A percentile compares a stretch with the other conserved stretches of the same genome.
phyloP scores from a whole-genome alignment of 2,888 invertebrate genomes.

The Iselma pallidipennis region DNA sequence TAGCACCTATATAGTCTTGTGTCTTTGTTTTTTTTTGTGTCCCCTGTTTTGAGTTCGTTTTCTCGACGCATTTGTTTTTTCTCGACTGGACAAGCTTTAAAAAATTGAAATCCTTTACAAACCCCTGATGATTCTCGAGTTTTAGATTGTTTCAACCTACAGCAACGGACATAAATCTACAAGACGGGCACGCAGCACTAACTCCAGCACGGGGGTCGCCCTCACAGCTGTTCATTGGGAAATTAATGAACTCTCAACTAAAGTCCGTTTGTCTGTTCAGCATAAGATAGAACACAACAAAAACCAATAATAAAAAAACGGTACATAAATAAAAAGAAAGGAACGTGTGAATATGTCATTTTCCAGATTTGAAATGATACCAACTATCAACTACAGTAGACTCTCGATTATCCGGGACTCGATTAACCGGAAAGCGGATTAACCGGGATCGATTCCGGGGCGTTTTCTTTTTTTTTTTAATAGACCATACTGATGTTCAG shows the following conservation, averaged over 20 bases:
- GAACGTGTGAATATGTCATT: no score
- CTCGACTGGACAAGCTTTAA: conserved; percentile 31
- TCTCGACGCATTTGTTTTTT: conserved; percentile 17
- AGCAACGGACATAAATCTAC: conserved; percentile 30
- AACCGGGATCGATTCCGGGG: no score
- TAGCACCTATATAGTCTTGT: no score
- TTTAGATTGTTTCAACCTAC: conserved; percentile 29
- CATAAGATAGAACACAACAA: conserved; percentile 34
- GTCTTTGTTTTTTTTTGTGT: no score
- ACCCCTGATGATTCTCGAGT: conserved; percentile 36
- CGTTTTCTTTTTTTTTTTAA: no score
- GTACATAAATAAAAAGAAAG: conserved; percentile 39
- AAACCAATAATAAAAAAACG: conserved; percentile 44
- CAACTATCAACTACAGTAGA: conserved; percentile 2
- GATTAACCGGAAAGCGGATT: conserved; percentile 9
- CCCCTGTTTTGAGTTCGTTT: no score
- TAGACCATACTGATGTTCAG: no score
- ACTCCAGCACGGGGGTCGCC: conserved; percentile 22
- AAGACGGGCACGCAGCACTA: conserved; percentile 25
- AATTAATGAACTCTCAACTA: conserved; percentile 41
- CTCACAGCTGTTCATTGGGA: conserved; percentile 41
- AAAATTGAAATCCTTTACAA: conserved; percentile 39
- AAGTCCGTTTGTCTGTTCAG: conserved; percentile 40
- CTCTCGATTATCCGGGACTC: no score
- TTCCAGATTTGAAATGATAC: conserved; percentile 3